A percentile compares a stretch with the other conserved stretches of the same genome.
phyloP scores from a whole-genome alignment of 1,140 invertebrate species.

The Tetramorium alpestre region DNA sequence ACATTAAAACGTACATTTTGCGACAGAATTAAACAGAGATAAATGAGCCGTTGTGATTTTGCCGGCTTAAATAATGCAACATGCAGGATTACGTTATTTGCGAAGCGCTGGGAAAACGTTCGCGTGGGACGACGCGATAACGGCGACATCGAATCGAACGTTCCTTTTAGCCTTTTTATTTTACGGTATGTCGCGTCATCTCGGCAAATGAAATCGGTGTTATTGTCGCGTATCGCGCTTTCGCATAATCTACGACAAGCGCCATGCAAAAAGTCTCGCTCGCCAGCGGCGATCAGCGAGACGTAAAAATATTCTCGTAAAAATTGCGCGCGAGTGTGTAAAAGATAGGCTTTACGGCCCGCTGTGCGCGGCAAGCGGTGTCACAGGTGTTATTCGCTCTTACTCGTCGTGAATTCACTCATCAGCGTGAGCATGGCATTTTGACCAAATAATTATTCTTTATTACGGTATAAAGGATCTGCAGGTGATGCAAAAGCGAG shows the following conservation, averaged over 20 bases:
- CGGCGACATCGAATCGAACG: not conserved
- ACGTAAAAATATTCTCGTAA: constrained; percentile 21
- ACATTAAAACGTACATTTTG: constrained; percentile 31
- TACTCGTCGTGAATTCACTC: constrained; percentile 16
- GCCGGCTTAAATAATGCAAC: constrained; percentile 28
- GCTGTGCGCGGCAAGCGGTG: not conserved
- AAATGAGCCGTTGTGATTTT: constrained; percentile 34
- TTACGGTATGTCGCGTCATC: not conserved
- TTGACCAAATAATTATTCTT: constrained; percentile 47
- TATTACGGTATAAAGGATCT: constrained; percentile 26
- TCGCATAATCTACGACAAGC: constrained; percentile 33
- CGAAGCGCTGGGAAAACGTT: not conserved
- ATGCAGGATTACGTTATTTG: constrained; percentile 26
- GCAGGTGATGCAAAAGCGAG: not conserved
- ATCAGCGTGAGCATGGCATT: not conserved
- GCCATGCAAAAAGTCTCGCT: constrained; percentile 12
- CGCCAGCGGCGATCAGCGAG: not conserved
- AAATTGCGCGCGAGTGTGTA: constrained; percentile 13
- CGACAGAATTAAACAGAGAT: not conserved
- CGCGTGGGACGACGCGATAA: not conserved
- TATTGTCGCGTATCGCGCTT: not conserved
- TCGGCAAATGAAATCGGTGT: constrained; percentile 20
- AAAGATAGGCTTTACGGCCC: constrained; percentile 20
- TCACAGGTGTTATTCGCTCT: constrained; percentile 20
- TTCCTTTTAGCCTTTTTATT: constrained; percentile 32